These are phyloP conservation scores for Poecile montanus DNA, from an alignment of 2,797 vertebrate species.

Conservation along the genomic window DNA sequence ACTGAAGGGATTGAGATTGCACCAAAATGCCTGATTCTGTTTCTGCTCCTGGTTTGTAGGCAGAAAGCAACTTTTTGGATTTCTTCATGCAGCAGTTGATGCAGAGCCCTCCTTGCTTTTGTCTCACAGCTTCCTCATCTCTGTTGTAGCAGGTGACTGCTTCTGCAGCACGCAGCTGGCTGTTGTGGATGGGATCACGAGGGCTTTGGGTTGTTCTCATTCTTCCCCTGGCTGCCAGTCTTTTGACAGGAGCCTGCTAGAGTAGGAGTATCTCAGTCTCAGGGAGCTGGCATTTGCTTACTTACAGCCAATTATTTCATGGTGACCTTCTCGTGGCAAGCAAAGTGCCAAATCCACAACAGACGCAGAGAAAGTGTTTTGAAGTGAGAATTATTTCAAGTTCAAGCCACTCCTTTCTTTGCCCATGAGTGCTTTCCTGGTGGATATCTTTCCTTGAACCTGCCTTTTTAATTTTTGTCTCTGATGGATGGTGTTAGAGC, in stretches of 20 bases:
- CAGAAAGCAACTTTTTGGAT: neutral
- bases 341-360: neutral
- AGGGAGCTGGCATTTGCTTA: neutral
- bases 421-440: neutral
- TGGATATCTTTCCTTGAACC: neutral
- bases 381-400: neutral
- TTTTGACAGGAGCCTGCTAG: neutral
- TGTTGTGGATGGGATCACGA: accelerated
- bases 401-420: neutral
- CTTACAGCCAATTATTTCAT: neutral
- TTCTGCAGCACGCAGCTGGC: neutral
- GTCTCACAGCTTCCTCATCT: neutral
- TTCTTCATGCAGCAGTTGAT: neutral
- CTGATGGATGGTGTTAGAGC: neutral
- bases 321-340: neutral
- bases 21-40: neutral
- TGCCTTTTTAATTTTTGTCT: neutral
- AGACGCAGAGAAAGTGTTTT: neutral
- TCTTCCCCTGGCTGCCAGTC: neutral
- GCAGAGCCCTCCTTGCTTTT: neutral
- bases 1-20: neutral
- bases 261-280: neutral
- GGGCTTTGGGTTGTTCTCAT: neutral
- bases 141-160: neutral
- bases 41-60: neutral